Conservation (phyloP, 2,797 vertebrate species). For the Tinamus major region DNA sequence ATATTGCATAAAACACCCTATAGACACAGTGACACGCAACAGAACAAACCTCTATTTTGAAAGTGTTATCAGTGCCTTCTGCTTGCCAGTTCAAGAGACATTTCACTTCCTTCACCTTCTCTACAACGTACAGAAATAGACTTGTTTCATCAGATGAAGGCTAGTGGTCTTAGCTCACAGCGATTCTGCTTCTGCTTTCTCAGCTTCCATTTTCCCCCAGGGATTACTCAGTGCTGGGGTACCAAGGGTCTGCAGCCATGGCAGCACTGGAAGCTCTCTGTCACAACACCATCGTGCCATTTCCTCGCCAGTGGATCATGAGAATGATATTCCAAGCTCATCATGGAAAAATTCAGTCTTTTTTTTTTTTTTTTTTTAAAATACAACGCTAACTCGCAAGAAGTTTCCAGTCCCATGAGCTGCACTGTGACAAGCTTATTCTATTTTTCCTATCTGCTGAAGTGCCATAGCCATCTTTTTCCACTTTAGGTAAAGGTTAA, state of each 20-base stretch:
- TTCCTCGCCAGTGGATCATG: slow-evolving; percentile 34
- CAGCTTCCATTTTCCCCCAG: slow-evolving; percentile 66
- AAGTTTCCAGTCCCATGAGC: slow-evolving; percentile 60
- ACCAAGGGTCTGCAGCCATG: slow-evolving; percentile 30
- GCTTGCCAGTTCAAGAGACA: slow-evolving; percentile 29
- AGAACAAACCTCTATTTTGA: neutral
- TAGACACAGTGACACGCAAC: neutral
- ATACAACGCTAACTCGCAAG: neutral
- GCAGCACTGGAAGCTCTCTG: slow-evolving; percentile 67
- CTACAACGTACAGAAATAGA: slow-evolving; percentile 57
- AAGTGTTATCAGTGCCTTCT: slow-evolving; percentile 29
- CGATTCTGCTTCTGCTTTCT: slow-evolving; percentile 73
- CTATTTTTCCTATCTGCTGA: slow-evolving; percentile 45
- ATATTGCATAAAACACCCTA: neutral
- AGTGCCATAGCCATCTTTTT: slow-evolving; percentile 34
- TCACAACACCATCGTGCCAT: neutral
- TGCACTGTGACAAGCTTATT: slow-evolving; percentile 2
- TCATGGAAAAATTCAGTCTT: slow-evolving; percentile 55
- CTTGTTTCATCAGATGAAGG: slow-evolving; percentile 43
- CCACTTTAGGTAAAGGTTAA: slow-evolving; percentile 47
- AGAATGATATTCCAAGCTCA: slow-evolving; percentile 52
- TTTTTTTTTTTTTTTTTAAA: neutral
- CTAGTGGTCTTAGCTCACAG: slow-evolving; percentile 51
- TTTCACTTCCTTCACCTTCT: slow-evolving; percentile 66
- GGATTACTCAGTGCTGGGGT: slow-evolving; percentile 61